Evolutionary conservation across 2,888 invertebrate genomes (phyloP).

Genomic region (Horisme vitalbata): DNA sequence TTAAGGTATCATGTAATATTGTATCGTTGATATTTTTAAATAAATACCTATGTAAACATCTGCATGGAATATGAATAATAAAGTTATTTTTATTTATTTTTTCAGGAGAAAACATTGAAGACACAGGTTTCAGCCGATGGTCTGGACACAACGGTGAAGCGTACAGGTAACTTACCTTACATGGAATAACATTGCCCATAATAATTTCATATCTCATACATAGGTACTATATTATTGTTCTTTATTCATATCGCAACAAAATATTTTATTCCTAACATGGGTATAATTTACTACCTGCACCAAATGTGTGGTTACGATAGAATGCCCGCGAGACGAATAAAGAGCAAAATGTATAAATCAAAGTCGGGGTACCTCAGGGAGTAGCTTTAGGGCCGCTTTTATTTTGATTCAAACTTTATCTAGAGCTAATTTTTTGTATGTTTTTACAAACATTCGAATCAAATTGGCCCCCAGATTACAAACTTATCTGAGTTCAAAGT

Average conservation of each 20-base stretch:
- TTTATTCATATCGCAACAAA: neutral
- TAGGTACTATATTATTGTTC: too few species aligned
- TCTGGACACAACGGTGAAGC: slow-evolving; percentile 44
- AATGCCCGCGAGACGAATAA: slow-evolving; percentile 27
- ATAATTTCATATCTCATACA: neutral
- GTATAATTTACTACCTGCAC: slow-evolving; percentile 6
- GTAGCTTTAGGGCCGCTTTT: slow-evolving; percentile 13
- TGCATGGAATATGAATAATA: too few species aligned
- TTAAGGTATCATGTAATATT: too few species aligned
- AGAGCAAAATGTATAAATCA: slow-evolving; percentile 28
- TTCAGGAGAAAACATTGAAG: slow-evolving; percentile 57
- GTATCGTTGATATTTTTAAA: too few species aligned
- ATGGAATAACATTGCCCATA: too few species aligned
- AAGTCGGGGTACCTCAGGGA: slow-evolving; percentile 21
- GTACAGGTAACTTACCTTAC: slow-evolving; percentile 44
- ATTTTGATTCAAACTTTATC: slow-evolving; percentile 24
- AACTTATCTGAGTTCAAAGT: neutral
- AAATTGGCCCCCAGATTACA: slow-evolving; percentile 1
- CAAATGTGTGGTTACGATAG: slow-evolving; percentile 24
- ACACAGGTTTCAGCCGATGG: slow-evolving; percentile 58
- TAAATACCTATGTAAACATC: too few species aligned
- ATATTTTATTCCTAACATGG: slow-evolving; percentile 1
- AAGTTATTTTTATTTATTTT: slow-evolving; percentile 2
- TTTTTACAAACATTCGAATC: neutral
- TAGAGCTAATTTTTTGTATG: slow-evolving; percentile 8